phyloP scores from a whole-genome alignment of 1,140 invertebrate species.

The Thaumetopoea pityocampa region DNA sequence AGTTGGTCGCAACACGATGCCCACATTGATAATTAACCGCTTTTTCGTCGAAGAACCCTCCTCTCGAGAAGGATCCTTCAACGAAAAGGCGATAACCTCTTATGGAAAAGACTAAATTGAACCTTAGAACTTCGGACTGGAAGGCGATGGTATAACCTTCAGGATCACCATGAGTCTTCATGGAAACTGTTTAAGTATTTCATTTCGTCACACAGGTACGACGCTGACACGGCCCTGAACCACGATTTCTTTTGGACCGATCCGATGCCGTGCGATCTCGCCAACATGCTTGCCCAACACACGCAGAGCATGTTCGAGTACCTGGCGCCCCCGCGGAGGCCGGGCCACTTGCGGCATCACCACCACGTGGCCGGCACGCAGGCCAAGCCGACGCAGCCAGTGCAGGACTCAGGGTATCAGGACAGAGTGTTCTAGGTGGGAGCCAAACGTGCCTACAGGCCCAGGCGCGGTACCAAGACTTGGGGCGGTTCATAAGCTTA shows the following conservation, averaged over 20 bases:
- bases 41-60: too few relatives aligned
- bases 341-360: slow-evolving; percentile 82
- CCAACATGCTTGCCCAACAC: slow-evolving; percentile 95
- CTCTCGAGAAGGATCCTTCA: too few relatives aligned
- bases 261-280: slow-evolving; percentile 94
- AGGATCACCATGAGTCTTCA: too few relatives aligned
- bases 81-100: too few relatives aligned
- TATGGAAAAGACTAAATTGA: too few relatives aligned
- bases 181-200: too few relatives aligned
- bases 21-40: too few relatives aligned
- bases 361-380: slow-evolving; percentile 79
- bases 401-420: slow-evolving; percentile 83
- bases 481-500: neutral
- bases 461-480: neutral
- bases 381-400: slow-evolving; percentile 73
- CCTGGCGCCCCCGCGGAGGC: slow-evolving; percentile 87
- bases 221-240: slow-evolving; percentile 95
- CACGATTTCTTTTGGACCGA: slow-evolving; percentile 99
- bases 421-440: slow-evolving; percentile 83
- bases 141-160: too few relatives aligned
- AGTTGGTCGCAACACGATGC: too few relatives aligned
- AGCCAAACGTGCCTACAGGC: neutral
- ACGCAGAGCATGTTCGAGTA: slow-evolving; percentile 98
- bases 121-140: too few relatives aligned
- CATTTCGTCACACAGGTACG: slow-evolving; percentile 73